These are phyloP conservation scores for Drosophila pseudotalamancana DNA, from an alignment of 2,888 invertebrate species.

Conservation along the genomic window DNA sequence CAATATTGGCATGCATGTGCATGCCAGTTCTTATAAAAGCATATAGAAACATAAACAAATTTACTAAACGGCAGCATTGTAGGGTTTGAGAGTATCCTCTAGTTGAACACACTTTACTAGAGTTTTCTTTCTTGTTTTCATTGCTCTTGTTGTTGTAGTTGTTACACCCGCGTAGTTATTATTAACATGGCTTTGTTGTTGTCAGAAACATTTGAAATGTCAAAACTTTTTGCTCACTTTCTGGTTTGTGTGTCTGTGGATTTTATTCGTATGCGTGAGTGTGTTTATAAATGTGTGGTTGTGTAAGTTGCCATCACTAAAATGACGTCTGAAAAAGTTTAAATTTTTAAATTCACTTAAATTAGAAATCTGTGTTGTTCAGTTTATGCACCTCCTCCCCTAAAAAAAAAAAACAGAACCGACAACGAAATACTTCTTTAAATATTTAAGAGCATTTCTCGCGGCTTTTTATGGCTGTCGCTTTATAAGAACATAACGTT, in stretches of 20 bases:
- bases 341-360: slow-evolving; percentile 76
- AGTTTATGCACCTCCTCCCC: background rate
- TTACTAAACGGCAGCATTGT: too few species aligned
- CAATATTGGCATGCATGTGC: too few species aligned
- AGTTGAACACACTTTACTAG: too few species aligned
- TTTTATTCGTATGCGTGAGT: slow-evolving; percentile 10
- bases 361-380: slow-evolving; percentile 50
- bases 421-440: slow-evolving; percentile 32
- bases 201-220: slow-evolving; percentile 78
- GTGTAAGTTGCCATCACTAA: background rate
- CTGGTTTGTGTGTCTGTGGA: background rate
- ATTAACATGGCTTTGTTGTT: slow-evolving; percentile 67
- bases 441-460: slow-evolving; percentile 63
- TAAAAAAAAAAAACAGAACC: background rate
- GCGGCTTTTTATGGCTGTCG: slow-evolving; percentile 25
- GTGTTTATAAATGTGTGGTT: slow-evolving; percentile 3
- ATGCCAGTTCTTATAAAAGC: too few species aligned
- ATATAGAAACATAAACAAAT: too few species aligned
- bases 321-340: slow-evolving; percentile 48
- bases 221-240: slow-evolving; percentile 64
- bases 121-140: slow-evolving; percentile 4
- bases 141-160: slow-evolving; percentile 5
- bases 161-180: slow-evolving; percentile 63
- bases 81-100: too few species aligned
- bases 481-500: slow-evolving; percentile 19